Conservation (phyloP, 2,797 vertebrate species). For the Epinephelus coioides region DNA sequence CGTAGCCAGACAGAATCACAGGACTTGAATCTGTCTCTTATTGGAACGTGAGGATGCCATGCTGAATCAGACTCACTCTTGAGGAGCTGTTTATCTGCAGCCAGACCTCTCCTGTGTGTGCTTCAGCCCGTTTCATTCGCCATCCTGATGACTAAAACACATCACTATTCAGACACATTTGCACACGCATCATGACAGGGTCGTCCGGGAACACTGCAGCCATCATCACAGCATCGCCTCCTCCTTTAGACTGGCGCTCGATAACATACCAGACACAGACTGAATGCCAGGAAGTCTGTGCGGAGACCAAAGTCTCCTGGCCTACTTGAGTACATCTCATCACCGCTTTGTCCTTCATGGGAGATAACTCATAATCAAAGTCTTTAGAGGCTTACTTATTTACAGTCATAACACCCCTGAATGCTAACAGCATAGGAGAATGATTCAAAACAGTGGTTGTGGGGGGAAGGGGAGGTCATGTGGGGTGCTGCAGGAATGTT, state of each 20-base stretch:
- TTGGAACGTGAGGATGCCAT: not conserved
- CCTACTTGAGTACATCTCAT: constrained; percentile 34
- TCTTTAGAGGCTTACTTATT: constrained; percentile 54
- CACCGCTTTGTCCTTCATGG: constrained; percentile 31
- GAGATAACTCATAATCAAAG: constrained; percentile 39
- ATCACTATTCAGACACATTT: constrained; percentile 17
- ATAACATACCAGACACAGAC: constrained; percentile 12
- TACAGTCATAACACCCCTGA: not conserved
- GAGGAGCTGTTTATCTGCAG: not conserved
- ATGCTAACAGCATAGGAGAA: constrained; percentile 9
- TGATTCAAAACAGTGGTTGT: constrained; percentile 14
- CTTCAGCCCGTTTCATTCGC: constrained; percentile 1
- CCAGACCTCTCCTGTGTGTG: not conserved
- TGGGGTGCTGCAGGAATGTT: constrained; percentile 31
- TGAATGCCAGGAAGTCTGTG: constrained; percentile 56
- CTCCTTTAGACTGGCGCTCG: constrained; percentile 9
- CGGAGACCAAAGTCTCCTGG: constrained; percentile 46
- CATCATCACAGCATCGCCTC: constrained; percentile 11
- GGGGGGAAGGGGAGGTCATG: not conserved
- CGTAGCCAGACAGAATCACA: not conserved
- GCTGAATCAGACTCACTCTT: not conserved
- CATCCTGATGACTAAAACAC: not conserved
- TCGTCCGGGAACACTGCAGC: not conserved
- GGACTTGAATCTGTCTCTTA: constrained; percentile 1
- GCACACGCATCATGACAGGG: not conserved